phyloP scores from a whole-genome alignment of 2,888 invertebrate genomes.

The Agriotes lineatus region DNA sequence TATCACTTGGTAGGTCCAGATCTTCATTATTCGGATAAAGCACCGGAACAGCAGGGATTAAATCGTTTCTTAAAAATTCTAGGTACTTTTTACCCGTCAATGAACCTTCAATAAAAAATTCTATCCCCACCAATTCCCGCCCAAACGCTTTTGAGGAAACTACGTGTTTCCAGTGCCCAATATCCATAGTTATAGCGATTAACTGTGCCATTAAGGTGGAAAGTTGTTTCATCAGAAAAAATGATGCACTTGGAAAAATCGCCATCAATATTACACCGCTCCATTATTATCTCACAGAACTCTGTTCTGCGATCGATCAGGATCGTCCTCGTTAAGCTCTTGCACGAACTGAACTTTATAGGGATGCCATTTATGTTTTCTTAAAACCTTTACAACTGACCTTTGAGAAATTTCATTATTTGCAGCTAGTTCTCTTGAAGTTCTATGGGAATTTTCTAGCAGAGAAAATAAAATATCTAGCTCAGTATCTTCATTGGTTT shows the following conservation, averaged over 20 bases:
- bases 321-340: too few relatives aligned
- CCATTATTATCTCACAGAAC: not conserved
- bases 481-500: not conserved
- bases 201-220: not conserved
- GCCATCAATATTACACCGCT: not conserved
- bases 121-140: too few relatives aligned
- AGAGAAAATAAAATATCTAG: too few relatives aligned
- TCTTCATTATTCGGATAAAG: too few relatives aligned
- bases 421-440: not conserved
- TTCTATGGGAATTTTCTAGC: not conserved
- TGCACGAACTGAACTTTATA: too few relatives aligned
- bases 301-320: not conserved
- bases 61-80: not conserved
- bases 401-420: not conserved
- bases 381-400: not conserved
- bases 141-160: too few relatives aligned
- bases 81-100: not conserved
- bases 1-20: too few relatives aligned
- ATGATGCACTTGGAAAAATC: not conserved
- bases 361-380: not conserved
- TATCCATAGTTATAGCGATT: not conserved
- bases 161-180: too few relatives aligned
- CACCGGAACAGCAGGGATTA: not conserved
- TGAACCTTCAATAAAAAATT: not conserved
- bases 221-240: not conserved